Base-by-base conservation (phyloP, 2,113 vertebrate genomes). In the Leptosomus discolor region DNA sequence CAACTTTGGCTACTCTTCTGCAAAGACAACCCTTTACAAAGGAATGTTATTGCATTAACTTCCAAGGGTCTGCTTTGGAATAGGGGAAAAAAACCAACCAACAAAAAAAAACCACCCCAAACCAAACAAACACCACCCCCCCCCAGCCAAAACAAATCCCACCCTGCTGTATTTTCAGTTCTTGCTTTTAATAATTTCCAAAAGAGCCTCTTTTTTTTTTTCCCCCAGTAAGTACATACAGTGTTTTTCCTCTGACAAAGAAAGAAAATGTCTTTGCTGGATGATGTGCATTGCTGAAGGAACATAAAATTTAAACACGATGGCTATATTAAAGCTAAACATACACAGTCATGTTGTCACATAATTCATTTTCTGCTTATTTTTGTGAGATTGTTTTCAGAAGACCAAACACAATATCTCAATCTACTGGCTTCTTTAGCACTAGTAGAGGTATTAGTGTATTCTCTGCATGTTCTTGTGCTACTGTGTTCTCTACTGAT, bases 401-500 rank as follows among this genome's bases (percentile, higher is more conserved):
- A 43, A 43, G 10, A 30, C 14, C 24, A 45, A 74, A 17, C 20
- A 13, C n/a, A 43, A 14, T 9, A 5, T 8, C 56, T 26, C 17
- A 65, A n/a, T 37, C 24, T 54, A 36, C 5, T 2, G 22, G 11
- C 11, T 15, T 8, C 4, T 14, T 45, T 5, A 54, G n/a, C n/a
- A n/a, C n/a, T n/a, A n/a, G n/a, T n/a, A n/a, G n/a, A n/a, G n/a
- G n/a, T n/a, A n/a, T n/a, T n/a, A n/a, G n/a, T 46, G 65, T 13
- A 0, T n/a, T 34, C 13, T 1, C 53, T 24, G 3, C 8, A 2
- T 15, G 3, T 39, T 15, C 32, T 74, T 23, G 24, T 1, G 10
- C 46, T 37, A 0, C 18, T 22, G 32, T 39, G 39, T 8, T 41
- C 17, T 46, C 54, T 51, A 5, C 50, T 3, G 4, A n/a, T n/a